Evolutionary conservation across 2,888 invertebrate species (phyloP), one percentile per base, ranked within the genome.

Genomic region (Drosophila histrio): DNA sequence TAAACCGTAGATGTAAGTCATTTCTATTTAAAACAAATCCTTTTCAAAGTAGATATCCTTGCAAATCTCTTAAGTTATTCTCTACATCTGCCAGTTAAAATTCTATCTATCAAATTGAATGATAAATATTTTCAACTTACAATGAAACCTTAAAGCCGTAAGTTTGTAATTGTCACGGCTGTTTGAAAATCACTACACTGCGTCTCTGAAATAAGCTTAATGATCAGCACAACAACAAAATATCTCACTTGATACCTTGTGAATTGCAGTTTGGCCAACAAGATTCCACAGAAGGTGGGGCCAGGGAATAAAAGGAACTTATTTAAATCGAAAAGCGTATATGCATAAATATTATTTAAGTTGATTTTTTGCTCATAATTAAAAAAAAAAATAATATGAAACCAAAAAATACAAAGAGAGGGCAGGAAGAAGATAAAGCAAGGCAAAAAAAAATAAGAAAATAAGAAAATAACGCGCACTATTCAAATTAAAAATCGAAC

Each of bases 401-500:
- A 9, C n/a, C 39, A 41, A 43, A 26, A 17, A 11, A n/a, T 6
- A 17, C 15, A 56, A 30, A 24, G 19, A 22, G 28, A 6, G 30
- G 32, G 6, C 32, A 56, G 54, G 17, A 38, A 26, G 39, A 50
- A 21, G 30, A 44, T 6, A 36, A n/a, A 34, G 30, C 21, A 52
- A 39, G 22, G 15, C 21, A 69, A 57, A 54, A 34, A 49, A 1
- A 6, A 11, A 11, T 26, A 8, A 59, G 46, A 21, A 36, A 47
- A 65, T 46, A 50, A 50, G 50, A 65, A 68, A 54, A 59, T 41
- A 70, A 57, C 58, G 68, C 61, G 54, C 66, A 67, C 82, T 84
- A 89, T 87, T 87, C 87, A 89, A 87, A 87, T 87, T 87, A 89
- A 89, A 89, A 87, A 88, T 85, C 76, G 89, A 88, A 88, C 81